Conservation (phyloP, 2,888 invertebrate species). For the Agrochola lota region DNA sequence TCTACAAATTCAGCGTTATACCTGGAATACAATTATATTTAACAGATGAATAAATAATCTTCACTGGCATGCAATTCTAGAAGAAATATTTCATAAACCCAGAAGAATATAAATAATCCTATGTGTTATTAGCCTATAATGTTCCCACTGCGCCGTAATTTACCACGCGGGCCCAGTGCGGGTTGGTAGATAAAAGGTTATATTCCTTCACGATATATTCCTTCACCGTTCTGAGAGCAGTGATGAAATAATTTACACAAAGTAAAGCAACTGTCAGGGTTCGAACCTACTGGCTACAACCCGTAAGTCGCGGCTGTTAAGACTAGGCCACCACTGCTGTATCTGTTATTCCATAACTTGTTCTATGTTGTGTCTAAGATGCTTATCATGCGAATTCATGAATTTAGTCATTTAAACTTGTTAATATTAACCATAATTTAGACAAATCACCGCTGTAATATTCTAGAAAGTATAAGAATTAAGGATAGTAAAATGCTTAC, state of each 20-base stretch:
- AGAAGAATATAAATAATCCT: neutral
- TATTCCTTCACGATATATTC: too few relatives aligned
- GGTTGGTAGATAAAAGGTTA: too few relatives aligned
- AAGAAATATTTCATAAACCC: neutral
- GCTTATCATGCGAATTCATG: neutral
- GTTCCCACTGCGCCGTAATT: too few relatives aligned
- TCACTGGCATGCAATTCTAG: neutral
- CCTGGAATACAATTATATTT: conserved; percentile 72
- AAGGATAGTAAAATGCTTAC: conserved; percentile 79
- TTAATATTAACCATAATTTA: neutral
- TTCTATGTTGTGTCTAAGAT: neutral
- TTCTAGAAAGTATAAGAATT: neutral
- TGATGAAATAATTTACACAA: too few relatives aligned
- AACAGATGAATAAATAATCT: neutral
- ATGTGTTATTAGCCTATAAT: neutral
- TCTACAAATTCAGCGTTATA: conserved; percentile 92
- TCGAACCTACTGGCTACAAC: too few relatives aligned
- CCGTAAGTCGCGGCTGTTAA: too few relatives aligned
- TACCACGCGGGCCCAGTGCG: too few relatives aligned
- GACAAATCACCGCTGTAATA: neutral
- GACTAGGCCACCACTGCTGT: too few relatives aligned
- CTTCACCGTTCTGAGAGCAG: too few relatives aligned
- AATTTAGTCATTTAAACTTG: neutral
- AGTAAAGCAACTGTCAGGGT: too few relatives aligned
- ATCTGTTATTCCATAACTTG: neutral